phyloP scores from a whole-genome alignment of 2,797 vertebrate genomes.

The Melanotaenia pygmaea region DNA sequence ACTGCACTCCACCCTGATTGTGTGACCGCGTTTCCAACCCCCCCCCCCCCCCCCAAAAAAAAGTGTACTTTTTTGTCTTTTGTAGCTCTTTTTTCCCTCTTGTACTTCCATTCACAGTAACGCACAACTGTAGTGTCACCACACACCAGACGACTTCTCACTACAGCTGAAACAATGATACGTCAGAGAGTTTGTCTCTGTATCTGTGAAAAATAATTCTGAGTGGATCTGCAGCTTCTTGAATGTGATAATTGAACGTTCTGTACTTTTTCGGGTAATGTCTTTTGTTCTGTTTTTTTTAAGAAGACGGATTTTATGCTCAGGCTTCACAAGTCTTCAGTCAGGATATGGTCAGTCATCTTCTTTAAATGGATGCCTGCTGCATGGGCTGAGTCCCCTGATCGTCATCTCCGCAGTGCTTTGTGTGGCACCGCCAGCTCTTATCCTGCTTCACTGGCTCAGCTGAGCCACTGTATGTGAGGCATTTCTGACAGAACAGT shows the following conservation, averaged over 20 bases:
- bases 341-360: conserved; percentile 42
- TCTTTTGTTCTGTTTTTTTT: neutral
- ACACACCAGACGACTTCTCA: conserved; percentile 55
- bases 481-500: conserved; percentile 50
- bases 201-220: conserved; percentile 39
- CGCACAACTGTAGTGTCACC: conserved; percentile 51
- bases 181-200: conserved; percentile 20
- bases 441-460: conserved; percentile 71
- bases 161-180: conserved; percentile 40
- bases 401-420: conserved; percentile 59
- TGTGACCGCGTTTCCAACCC: conserved; percentile 75
- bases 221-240: conserved; percentile 30
- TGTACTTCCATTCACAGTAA: conserved; percentile 52
- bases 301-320: conserved; percentile 24
- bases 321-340: conserved; percentile 3
- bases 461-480: conserved; percentile 68
- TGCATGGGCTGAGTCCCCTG: conserved; percentile 48
- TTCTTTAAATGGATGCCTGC: conserved; percentile 48
- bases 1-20: conserved; percentile 53
- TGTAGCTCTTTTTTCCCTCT: conserved; percentile 45
- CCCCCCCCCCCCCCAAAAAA: conserved; percentile 31
- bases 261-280: conserved; percentile 10
- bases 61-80: conserved; percentile 58
- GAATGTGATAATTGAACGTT: conserved; percentile 27
- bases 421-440: conserved; percentile 64